Evolutionary conservation across 1,140 invertebrate species (phyloP), one percentile per base, ranked within the genome.

Genomic region (Cecropterus lyciades): DNA sequence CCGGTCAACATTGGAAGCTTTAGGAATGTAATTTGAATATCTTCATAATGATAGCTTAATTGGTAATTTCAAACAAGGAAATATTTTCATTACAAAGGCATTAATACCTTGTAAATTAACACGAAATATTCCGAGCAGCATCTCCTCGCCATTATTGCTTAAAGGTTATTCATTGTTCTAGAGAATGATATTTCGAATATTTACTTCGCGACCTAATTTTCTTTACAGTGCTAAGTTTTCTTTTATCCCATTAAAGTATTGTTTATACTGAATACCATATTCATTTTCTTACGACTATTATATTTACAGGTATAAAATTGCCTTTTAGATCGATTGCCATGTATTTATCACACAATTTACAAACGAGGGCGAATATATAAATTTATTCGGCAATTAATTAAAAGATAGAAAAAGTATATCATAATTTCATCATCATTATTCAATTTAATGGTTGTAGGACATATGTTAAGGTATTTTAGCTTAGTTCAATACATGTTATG

Each of bases 1-100:
- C 14, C 10, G 30, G 51, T 53, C 14, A 37, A 30, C 27, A 17
- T 59, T 48, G 14, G 6, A 57, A 59, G 24, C 14, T 6, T 24
- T 45, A 14, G 45, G 24, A 59, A 48, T 17, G 30, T 55, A 42
- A 60, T 60, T 60, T 48, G 24, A 60, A 48, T 49, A 57, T 14
- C 42, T 57, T 49, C 65, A 45, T 55, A 56, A 57, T 30, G 10
- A 42, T 11, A 59, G 33, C 43, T 59, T 27, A 57, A 43, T 59
- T 59, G 43, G 55, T 52, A 59, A 56, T 67, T 59, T 67, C 20
- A 46, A 24, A 14, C 33, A 14, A 45, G 16, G 56, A 67, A 67
- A 59, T 57, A 56, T 67, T 67, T 67, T 59, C 55, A 59, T 67
- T 42, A 60, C 49, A 52, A 67, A 56, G 46, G 64, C 48, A 56